phyloP scores from a whole-genome alignment of 1,140 invertebrate genomes.

The Meteorus sp. region DNA sequence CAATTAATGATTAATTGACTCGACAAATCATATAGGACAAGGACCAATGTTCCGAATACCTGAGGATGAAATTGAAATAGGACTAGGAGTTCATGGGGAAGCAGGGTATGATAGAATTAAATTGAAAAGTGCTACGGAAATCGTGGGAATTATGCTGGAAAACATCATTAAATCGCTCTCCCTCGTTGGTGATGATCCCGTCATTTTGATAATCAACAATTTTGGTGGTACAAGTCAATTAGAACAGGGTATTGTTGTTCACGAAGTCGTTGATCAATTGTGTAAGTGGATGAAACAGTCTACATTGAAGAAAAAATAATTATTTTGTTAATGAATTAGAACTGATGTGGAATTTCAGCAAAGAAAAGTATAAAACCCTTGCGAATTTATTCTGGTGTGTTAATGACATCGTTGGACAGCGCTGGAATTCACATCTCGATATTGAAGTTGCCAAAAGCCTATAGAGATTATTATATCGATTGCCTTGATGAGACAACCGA shows the following conservation, averaged over 20 bases:
- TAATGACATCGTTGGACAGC: conserved; percentile 84
- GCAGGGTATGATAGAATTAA: conserved; percentile 75
- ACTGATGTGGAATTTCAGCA: conserved; percentile 48
- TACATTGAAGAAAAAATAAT: conserved; percentile 4
- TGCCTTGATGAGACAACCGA: conserved; percentile 64
- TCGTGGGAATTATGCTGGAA: conserved; percentile 57
- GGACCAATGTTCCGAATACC: conserved; percentile 68
- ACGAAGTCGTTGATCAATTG: conserved; percentile 68
- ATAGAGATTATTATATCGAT: conserved; percentile 57
- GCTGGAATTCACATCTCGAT: conserved; percentile 76
- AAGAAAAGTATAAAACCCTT: conserved; percentile 61
- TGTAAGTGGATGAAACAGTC: conserved; percentile 48
- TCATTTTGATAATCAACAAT: conserved; percentile 78
- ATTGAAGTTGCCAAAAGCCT: conserved; percentile 61
- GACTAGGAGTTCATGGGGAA: conserved; percentile 85
- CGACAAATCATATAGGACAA: conserved; percentile 48
- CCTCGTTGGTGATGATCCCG: conserved; percentile 59
- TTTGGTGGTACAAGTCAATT: conserved; percentile 76
- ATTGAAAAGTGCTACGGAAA: conserved; percentile 59
- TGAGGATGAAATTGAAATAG: conserved; percentile 76
- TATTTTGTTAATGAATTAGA: no score
- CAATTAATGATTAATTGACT: no score
- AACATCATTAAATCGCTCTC: conserved; percentile 59
- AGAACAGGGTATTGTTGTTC: conserved; percentile 76
- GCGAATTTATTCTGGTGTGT: conserved; percentile 70